A percentile compares a stretch with the other conserved stretches of the same genome.
Conservation (phyloP, 1,140 invertebrate species). For the Magallana ariakensis region DNA sequence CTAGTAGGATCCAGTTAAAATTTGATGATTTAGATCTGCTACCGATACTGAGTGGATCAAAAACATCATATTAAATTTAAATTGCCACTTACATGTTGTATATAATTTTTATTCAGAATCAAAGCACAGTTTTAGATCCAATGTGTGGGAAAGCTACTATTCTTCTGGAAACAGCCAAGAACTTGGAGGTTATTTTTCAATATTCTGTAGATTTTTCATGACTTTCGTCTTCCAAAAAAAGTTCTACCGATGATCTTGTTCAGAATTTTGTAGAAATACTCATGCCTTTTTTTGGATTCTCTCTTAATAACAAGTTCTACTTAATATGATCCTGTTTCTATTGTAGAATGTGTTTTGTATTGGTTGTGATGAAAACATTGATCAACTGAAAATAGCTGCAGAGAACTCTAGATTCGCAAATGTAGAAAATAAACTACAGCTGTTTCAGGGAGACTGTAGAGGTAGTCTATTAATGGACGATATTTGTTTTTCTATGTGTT, state of each 20-base stretch:
- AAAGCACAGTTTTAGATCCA: background rate
- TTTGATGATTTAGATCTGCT: too few species aligned
- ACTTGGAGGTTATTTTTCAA: background rate
- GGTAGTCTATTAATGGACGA: background rate
- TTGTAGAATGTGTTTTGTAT: constrained; percentile 14
- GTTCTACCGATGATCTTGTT: too few species aligned
- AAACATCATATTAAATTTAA: too few species aligned
- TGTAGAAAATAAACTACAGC: background rate
- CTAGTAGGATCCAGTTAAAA: too few species aligned
- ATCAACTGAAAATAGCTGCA: background rate
- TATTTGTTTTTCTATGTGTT: too few species aligned
- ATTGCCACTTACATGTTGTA: background rate
- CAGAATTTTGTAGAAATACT: background rate
- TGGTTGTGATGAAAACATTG: background rate
- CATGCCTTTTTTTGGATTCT: background rate
- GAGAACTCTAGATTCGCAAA: background rate
- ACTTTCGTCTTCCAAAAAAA: too few species aligned
- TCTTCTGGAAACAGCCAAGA: constrained; percentile 8
- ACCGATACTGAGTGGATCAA: too few species aligned
- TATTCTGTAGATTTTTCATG: too few species aligned
- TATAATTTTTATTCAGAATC: background rate
- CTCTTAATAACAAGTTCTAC: background rate
- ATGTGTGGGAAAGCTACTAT: constrained; percentile 24
- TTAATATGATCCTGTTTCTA: background rate
- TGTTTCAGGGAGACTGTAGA: constrained; percentile 9